phyloP scores from a whole-genome alignment of 2,797 vertebrate species.

The Ispidina picta region DNA sequence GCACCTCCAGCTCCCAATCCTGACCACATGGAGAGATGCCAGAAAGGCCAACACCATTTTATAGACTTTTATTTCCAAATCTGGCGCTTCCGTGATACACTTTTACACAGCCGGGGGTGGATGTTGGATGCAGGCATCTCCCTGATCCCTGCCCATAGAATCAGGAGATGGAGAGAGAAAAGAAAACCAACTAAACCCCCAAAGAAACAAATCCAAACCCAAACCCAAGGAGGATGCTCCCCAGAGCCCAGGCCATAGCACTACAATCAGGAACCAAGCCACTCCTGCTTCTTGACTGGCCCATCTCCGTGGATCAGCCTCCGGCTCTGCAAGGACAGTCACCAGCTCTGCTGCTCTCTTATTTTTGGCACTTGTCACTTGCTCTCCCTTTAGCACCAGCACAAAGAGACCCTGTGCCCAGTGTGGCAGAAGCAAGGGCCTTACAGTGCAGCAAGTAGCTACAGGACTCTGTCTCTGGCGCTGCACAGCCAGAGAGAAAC shows the following conservation, averaged over 20 bases:
- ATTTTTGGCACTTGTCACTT: conserved; percentile 63
- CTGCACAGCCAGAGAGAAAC: neutral
- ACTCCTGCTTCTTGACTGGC: neutral
- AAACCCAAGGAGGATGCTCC: conserved; percentile 54
- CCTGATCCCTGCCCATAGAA: conserved; percentile 34
- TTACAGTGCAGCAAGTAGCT: neutral
- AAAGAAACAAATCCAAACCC: conserved; percentile 27
- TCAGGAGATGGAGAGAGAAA: neutral
- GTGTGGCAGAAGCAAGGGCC: neutral
- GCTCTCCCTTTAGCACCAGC: conserved; percentile 29
- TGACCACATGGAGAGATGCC: neutral
- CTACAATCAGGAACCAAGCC: conserved; percentile 39
- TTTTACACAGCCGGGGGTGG: conserved; percentile 72
- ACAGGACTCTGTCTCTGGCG: neutral
- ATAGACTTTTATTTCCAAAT: conserved; percentile 84
- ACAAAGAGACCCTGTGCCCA: neutral
- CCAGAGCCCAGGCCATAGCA: conserved; percentile 66
- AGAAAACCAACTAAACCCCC: neutral
- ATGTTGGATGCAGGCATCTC: conserved; percentile 11
- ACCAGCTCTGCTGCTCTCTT: neutral
- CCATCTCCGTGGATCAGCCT: neutral
- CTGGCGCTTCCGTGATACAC: conserved; percentile 79
- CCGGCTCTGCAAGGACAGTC: neutral
- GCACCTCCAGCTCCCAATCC: neutral
- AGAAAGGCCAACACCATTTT: conserved; percentile 48